Evolutionary conservation across 2,113 vertebrate genomes (phyloP).

Genomic region (Eulacestoma nigropectus): DNA sequence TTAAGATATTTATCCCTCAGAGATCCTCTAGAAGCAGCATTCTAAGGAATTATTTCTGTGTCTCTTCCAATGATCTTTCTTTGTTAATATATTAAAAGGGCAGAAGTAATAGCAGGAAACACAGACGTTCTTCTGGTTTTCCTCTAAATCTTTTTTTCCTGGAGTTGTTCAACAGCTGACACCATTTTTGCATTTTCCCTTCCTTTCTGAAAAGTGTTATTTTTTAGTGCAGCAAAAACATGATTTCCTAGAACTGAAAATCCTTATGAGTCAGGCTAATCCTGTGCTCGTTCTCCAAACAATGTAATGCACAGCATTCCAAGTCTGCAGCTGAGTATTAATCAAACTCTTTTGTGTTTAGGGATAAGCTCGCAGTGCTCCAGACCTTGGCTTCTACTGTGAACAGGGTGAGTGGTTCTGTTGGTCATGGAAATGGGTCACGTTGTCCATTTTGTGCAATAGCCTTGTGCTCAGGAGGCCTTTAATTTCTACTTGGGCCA

Average conservation of each 20-base stretch:
- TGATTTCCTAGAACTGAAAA: not conserved
- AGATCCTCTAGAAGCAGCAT: not conserved
- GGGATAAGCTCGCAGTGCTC: slow-evolving; percentile 87
- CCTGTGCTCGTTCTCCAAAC: not conserved
- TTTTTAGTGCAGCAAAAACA: not conserved
- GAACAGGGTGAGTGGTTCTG: slow-evolving; percentile 76
- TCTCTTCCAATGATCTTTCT: not conserved
- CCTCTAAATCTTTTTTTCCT: not conserved
- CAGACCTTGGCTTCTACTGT: slow-evolving; percentile 84
- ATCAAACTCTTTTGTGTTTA: slow-evolving; percentile 53
- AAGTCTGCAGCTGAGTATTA: not conserved
- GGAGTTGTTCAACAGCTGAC: not conserved
- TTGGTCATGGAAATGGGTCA: rapidly evolving
- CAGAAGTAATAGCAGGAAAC: not conserved
- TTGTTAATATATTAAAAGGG: not conserved
- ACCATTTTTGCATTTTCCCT: not conserved
- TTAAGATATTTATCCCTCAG: not conserved
- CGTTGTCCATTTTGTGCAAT: not conserved
- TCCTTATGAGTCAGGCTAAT: not conserved
- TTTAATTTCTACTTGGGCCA: not conserved
- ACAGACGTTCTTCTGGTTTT: not conserved
- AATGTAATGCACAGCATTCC: not conserved
- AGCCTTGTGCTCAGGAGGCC: not conserved
- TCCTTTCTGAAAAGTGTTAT: not conserved
- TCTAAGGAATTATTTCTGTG: not conserved